Base-by-base conservation (phyloP, 2,113 vertebrate species). In the Tragelaphus imberbis region DNA sequence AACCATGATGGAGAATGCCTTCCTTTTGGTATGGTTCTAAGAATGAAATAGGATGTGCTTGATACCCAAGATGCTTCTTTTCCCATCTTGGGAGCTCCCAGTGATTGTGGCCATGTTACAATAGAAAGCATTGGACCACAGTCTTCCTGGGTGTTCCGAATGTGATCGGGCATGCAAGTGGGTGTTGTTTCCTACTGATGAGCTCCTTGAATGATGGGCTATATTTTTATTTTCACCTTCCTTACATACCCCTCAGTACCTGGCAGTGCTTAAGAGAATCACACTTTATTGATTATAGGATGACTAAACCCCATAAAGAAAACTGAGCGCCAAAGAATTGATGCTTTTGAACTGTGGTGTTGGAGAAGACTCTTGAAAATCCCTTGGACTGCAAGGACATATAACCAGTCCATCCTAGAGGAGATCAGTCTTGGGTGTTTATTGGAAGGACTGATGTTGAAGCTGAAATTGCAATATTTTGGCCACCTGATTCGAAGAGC, bases 1-100 rank as follows among this genome's bases (percentile, higher is more conserved):
- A 68, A 49, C 11, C 15, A 5, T 0, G 21, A 9, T 3, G 13
- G 12, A 17, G 51, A 51, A 59, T 0, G 1, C 6, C 7, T 33
- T 49, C n/a, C 4, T 65, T 13, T 96, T 5, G 0, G 12, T 10
- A 27, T 80, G 81, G 19, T 77, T 92, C 56, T 44, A 63, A 95
- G 71, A 25, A 40, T 36, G 63, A 71, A 71, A 61, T 59, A 27
- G 5, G 36, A 49, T 25, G 19, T 7, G 33, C 53, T 44, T 30
- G 40, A 27, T 56, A 36, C 11, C 3, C 63, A 14, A 16, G 17
- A 36, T 59, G 36, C 25, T 28, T 85, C 55, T 27, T 0, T 23
- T 88, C 16, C 51, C n/a, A 16, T 44, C n/a, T 27, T 44, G 5
- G 23, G 21, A 28, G n/a, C 36, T 44, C 75, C 25, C 13, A 51